Evolutionary conservation across 2,797 vertebrate genomes (phyloP).

Genomic region (Steatocranus sp.): DNA sequence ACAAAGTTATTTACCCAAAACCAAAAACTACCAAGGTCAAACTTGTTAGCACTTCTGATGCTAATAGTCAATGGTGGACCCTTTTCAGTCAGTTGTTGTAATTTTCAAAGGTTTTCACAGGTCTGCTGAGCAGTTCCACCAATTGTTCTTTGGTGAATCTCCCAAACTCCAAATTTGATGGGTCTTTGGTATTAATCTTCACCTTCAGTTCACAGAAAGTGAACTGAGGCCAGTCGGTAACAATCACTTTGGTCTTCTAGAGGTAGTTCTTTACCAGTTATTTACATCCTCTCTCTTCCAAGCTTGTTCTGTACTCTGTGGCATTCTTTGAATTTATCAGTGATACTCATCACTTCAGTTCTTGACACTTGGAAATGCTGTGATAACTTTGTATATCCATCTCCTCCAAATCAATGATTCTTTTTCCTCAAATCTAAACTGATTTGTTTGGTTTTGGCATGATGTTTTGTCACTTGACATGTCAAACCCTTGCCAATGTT

Average conservation of each 20-base stretch:
- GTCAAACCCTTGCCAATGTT: neutral
- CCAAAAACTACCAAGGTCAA: neutral
- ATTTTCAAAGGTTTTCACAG: neutral
- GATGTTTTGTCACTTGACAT: neutral
- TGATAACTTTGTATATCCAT: neutral
- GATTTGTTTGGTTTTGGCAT: neutral
- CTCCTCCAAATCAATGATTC: neutral
- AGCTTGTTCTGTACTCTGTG: neutral
- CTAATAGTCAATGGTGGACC: neutral
- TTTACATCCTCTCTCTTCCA: neutral
- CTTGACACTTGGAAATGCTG: neutral
- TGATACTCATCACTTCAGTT: neutral
- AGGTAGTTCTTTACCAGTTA: neutral
- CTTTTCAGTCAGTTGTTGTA: neutral
- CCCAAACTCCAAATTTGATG: neutral
- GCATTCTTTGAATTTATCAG: neutral
- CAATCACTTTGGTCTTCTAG: neutral
- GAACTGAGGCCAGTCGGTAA: rapidly evolving
- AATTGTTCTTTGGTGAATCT: neutral
- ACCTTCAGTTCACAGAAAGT: neutral
- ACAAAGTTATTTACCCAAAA: neutral
- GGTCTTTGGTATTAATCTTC: neutral
- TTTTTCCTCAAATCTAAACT: neutral
- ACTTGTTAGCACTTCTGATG: neutral
- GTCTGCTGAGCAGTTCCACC: neutral